Evolutionary conservation across 2,113 vertebrate genomes (phyloP).

Genomic region (Hyperoodon ampullatus): DNA sequence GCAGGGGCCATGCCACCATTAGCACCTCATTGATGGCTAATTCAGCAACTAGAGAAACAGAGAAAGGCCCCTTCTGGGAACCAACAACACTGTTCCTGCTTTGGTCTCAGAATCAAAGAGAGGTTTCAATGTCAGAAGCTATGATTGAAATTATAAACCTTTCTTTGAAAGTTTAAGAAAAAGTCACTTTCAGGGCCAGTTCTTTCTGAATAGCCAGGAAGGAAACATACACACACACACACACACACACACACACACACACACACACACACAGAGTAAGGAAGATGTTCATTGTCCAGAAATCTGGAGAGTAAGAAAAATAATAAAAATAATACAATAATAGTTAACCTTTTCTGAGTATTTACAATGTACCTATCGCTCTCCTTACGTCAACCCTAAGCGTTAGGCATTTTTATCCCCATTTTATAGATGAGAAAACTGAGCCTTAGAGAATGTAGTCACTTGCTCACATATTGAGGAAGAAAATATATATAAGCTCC

Average conservation of each 20-base stretch:
- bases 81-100: background rate
- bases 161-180: constrained; percentile 51
- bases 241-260: background rate
- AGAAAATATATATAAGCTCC: background rate
- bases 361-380: background rate
- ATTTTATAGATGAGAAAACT: background rate
- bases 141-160: constrained; percentile 2
- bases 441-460: background rate
- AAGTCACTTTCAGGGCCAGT: background rate
- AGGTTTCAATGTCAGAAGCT: background rate
- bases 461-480: background rate
- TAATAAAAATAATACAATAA: background rate
- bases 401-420: background rate
- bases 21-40: background rate
- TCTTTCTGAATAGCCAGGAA: constrained; percentile 48
- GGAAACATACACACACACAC: background rate
- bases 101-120: constrained; percentile 44
- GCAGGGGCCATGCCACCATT: background rate
- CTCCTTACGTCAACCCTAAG: background rate
- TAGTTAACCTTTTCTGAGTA: background rate
- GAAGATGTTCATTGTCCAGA: background rate
- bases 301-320: constrained; percentile 5
- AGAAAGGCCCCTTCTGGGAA: background rate
- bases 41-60: background rate
- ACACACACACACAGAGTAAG: background rate